phyloP scores from a whole-genome alignment of 2,797 vertebrate species.

The Argentina silus region DNA sequence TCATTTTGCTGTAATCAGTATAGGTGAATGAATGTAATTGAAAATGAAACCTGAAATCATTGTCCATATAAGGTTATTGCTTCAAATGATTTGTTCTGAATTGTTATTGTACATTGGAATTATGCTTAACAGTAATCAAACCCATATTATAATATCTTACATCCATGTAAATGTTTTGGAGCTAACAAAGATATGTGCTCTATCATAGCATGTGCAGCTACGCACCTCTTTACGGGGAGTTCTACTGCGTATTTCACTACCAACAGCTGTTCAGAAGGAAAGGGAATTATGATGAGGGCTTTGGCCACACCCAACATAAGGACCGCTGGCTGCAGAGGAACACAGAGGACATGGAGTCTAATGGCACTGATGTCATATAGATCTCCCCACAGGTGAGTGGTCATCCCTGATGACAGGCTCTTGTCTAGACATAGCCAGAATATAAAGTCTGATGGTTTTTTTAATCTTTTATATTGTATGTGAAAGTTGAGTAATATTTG shows the following conservation, averaged over 20 bases:
- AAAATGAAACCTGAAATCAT: not conserved
- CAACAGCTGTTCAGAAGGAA: slow-evolving; percentile 79
- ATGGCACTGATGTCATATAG: slow-evolving; percentile 42
- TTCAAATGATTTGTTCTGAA: no score
- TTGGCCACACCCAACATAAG: slow-evolving; percentile 76
- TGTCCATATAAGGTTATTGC: no score
- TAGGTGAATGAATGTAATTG: not conserved
- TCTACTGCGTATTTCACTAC: slow-evolving; percentile 88
- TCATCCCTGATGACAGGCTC: not conserved
- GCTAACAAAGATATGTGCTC: slow-evolving; percentile 3
- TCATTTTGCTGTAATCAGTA: not conserved
- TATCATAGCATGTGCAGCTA: slow-evolving; percentile 81
- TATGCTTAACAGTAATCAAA: no score
- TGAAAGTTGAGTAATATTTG: no score
- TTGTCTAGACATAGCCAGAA: not conserved
- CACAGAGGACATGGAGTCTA: not conserved
- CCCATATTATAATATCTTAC: not conserved
- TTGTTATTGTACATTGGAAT: no score
- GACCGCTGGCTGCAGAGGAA: slow-evolving; percentile 66
- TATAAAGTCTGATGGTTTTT: not conserved
- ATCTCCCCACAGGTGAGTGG: not conserved
- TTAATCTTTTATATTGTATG: not conserved
- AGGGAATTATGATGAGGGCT: slow-evolving; percentile 81
- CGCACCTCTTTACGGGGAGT: slow-evolving; percentile 72
- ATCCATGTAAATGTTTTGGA: not conserved